phyloP scores from a whole-genome alignment of 2,888 invertebrate species.

The Epicampocera succincta region DNA sequence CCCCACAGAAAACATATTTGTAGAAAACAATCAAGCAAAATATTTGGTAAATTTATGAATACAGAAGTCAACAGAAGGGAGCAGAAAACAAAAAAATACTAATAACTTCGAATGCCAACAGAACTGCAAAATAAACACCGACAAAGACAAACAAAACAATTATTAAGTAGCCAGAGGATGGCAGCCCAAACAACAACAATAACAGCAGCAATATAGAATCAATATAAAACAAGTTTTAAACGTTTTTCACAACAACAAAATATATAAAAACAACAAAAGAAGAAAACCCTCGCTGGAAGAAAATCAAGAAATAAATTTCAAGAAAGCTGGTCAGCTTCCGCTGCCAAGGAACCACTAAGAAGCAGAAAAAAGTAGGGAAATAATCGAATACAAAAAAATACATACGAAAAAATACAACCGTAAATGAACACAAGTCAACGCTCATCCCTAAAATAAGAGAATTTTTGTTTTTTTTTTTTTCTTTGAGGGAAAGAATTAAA shows the following conservation, averaged over 20 bases:
- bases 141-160: conserved; percentile 59
- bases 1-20: conserved; percentile 8
- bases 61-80: conserved; percentile 42
- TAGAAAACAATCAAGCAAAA: conserved; percentile 24
- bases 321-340: conserved; percentile 48
- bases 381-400: no score
- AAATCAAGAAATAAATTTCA: conserved; percentile 10
- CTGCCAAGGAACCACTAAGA: conserved; percentile 48
- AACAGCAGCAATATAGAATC: no score
- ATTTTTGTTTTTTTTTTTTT: no score
- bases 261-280: no score
- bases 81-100: conserved; percentile 21
- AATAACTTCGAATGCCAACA: conserved; percentile 27
- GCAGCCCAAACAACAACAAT: conserved; percentile 7
- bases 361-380: not conserved
- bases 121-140: conserved; percentile 33
- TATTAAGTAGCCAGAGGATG: conserved; percentile 56
- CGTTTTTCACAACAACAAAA: no score
- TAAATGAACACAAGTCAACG: no score
- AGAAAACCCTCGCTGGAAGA: not conserved
- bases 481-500: no score
- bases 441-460: no score
- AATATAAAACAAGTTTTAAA: conserved; percentile 8
- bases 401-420: no score
- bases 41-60: conserved; percentile 63